Evolutionary conservation across 2,888 invertebrate genomes (phyloP).

Genomic region (Andrena camellia): DNA sequence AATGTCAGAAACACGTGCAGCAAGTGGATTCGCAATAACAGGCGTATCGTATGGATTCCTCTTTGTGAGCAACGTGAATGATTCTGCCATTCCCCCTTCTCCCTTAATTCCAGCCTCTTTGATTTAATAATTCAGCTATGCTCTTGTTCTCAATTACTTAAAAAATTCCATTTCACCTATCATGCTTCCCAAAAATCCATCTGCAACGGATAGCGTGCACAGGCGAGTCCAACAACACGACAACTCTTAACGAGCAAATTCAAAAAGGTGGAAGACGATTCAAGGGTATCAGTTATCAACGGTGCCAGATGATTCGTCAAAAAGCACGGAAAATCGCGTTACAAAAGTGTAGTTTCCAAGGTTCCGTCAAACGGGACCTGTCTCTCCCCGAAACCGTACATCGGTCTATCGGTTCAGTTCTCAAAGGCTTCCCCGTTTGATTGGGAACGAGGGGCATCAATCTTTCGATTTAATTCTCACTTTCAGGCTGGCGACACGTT

Average conservation of each 20-base stretch:
- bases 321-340: slow-evolving; percentile 1
- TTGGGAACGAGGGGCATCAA: neutral
- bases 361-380: neutral
- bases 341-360: neutral
- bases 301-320: neutral
- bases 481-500: slow-evolving; percentile 8
- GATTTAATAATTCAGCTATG: too few species aligned
- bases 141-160: too few species aligned
- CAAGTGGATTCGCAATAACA: too few species aligned
- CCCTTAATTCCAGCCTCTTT: too few species aligned
- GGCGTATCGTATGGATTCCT: too few species aligned
- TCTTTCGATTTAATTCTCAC: slow-evolving; percentile 11
- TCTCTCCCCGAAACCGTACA: neutral
- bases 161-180: too few species aligned
- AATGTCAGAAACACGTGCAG: too few species aligned
- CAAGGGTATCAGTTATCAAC: slow-evolving; percentile 36
- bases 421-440: neutral
- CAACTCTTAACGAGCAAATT: neutral
- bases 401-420: neutral
- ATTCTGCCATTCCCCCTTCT: too few species aligned
- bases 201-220: too few species aligned
- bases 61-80: too few species aligned
- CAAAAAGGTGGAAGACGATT: slow-evolving; percentile 32
- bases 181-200: too few species aligned
- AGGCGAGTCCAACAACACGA: neutral